A percentile compares a stretch with the other conserved stretches of the same genome.
Evolutionary conservation across 2,797 vertebrate species (phyloP).

Genomic region (Arnoldichthys spilopterus): DNA sequence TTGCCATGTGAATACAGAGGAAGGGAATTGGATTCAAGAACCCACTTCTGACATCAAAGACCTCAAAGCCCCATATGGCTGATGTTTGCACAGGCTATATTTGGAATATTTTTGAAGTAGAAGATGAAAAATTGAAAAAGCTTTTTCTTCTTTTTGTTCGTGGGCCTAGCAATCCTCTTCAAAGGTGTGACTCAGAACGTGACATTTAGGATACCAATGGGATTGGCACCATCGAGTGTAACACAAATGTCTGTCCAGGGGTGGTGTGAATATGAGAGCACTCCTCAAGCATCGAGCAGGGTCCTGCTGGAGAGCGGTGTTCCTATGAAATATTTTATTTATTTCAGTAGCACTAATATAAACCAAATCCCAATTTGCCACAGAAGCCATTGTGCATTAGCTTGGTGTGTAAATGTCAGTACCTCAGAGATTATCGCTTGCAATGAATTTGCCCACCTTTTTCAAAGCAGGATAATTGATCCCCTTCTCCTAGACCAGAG

Average conservation of each 20-base stretch:
- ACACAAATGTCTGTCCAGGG: constrained; percentile 42
- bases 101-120: constrained; percentile 73
- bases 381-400: neutral
- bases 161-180: constrained; percentile 75
- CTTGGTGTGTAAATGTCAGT: neutral
- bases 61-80: constrained; percentile 43
- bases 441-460: neutral
- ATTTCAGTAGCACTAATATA: constrained; percentile 5
- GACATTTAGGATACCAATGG: constrained; percentile 73
- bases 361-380: neutral
- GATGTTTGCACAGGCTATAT: constrained; percentile 66
- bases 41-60: constrained; percentile 68
- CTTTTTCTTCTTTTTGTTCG: constrained; percentile 58
- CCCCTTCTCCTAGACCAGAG: too few species aligned
- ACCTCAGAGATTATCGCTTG: neutral
- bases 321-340: neutral
- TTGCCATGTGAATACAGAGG: constrained; percentile 40
- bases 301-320: neutral
- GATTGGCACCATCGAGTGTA: constrained; percentile 60
- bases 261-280: constrained; percentile 38
- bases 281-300: constrained; percentile 1
- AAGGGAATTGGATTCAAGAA: constrained; percentile 59
- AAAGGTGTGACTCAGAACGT: constrained; percentile 75
- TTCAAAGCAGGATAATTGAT: too few species aligned
- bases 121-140: constrained; percentile 73